Evolutionary conservation across 1,140 invertebrate species (phyloP), one percentile per base, ranked within the genome.

Genomic region (Danaus melanippus): DNA sequence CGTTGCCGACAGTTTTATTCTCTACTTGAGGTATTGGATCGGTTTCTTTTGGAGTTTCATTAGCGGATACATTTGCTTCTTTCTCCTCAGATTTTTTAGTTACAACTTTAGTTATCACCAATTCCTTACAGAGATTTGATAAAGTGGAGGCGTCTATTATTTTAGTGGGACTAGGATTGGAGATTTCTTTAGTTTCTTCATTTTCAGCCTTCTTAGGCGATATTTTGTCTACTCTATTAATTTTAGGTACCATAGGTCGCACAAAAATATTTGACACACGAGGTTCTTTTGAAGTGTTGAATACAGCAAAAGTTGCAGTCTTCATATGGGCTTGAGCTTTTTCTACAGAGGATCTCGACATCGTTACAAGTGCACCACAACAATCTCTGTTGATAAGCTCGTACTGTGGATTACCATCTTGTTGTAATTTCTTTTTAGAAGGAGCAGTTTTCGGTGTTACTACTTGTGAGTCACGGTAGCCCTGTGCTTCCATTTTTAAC

Each of bases 401-500:
- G 51, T 73, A 79, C 57, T 62, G 73, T 53, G 51, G 74, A 44
- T 66, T 62, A 58, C 60, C 42, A 48, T 83, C 76, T 52, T 66
- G 55, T 51, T 69, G 67, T 50, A 8, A 47, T 60, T 78, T 82
- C 64, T 79, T 84, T 65, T 81, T 86, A 42, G 12, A 69, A 67
- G 67, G 67, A 53, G 44, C 50, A 21, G 66, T 10, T 67, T 76
- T 84, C 46, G 51, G 64, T 45, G 58, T 56, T 11, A 69, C 53
- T 42, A 57, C 49, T 53, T 74, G 69, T 7, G 77, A 74, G 53
- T 86, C 84, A 49, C 79, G 71, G 55, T 84, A 84, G 5, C 84
- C 81, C 55, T 86, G 81, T 1, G 77, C 79, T 79, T 87, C 84
- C 71, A 82, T 80, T 83, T 89, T 83, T 59, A 90, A 58, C 58